phyloP scores from a whole-genome alignment of 2,888 invertebrate genomes.

The Ametastegia equiseti region DNA sequence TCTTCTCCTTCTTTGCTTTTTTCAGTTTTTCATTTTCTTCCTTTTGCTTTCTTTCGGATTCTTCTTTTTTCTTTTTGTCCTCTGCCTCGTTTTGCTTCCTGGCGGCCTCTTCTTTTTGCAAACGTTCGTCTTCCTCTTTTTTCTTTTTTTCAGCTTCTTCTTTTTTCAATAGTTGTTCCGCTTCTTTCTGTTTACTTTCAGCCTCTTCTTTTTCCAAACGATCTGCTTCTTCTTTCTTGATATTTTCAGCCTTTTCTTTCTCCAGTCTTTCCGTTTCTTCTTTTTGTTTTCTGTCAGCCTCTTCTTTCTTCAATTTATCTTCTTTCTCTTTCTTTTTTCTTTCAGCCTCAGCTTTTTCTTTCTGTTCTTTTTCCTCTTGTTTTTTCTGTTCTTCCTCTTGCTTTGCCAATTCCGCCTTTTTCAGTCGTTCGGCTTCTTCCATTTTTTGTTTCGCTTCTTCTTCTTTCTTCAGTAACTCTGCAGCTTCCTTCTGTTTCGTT shows the following conservation, averaged over 20 bases:
- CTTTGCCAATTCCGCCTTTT: slow-evolving; percentile 40
- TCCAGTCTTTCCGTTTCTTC: slow-evolving; percentile 44
- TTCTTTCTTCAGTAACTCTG: slow-evolving; percentile 58
- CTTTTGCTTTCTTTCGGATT: slow-evolving; percentile 53
- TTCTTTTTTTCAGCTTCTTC: slow-evolving; percentile 72
- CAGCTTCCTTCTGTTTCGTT: slow-evolving; percentile 42
- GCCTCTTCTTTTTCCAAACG: slow-evolving; percentile 50
- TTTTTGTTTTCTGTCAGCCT: slow-evolving; percentile 47
- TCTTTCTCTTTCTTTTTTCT: slow-evolving; percentile 47
- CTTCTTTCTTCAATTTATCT: slow-evolving; percentile 55
- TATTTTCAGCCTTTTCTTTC: slow-evolving; percentile 48
- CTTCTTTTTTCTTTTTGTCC: slow-evolving; percentile 58
- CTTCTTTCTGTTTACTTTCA: slow-evolving; percentile 53
- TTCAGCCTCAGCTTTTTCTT: slow-evolving; percentile 53
- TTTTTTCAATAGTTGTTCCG: slow-evolving; percentile 66
- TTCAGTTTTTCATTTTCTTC: slow-evolving; percentile 52
- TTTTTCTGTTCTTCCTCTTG: slow-evolving; percentile 59
- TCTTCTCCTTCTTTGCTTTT: slow-evolving; percentile 69
- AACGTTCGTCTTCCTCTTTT: slow-evolving; percentile 62
- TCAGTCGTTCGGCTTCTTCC: slow-evolving; percentile 49
- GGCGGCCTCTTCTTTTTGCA: slow-evolving; percentile 56
- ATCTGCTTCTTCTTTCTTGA: slow-evolving; percentile 52
- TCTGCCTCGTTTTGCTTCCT: slow-evolving; percentile 54
- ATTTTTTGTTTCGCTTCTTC: slow-evolving; percentile 53
- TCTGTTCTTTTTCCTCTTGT: slow-evolving; percentile 48